Percentiles rank a stretch among this genome's conserved stretches.
These are phyloP conservation scores for Plectrocnemia conspersa DNA, from an alignment of 1,140 invertebrate genomes.

Conservation along the genomic window DNA sequence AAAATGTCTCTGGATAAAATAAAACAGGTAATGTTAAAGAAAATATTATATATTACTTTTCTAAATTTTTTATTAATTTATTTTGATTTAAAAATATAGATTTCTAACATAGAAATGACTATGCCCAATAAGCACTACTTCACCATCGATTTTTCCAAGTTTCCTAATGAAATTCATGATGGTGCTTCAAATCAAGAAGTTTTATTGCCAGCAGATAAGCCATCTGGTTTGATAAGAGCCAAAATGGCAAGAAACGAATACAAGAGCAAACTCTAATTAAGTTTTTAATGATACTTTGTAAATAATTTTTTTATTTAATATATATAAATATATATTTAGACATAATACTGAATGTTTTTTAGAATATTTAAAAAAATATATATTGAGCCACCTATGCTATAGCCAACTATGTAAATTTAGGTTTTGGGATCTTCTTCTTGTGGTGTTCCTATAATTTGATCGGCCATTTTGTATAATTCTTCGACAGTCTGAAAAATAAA, in stretches of 20 bases:
- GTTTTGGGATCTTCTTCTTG: constrained; percentile 10
- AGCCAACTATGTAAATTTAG: constrained; percentile 1
- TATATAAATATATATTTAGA: not conserved
- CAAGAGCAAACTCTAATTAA: constrained; percentile 50
- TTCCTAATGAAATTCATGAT: constrained; percentile 56
- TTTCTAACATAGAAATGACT: constrained; percentile 63
- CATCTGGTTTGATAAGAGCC: constrained; percentile 70
- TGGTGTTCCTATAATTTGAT: constrained; percentile 54
- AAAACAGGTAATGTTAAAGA: constrained; percentile 55
- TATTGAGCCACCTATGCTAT: not conserved
- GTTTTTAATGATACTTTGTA: not conserved
- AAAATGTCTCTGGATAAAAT: constrained; percentile 61
- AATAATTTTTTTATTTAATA: constrained; percentile 1
- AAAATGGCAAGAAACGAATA: constrained; percentile 56
- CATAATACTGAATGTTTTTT: not conserved
- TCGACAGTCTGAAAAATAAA: constrained; percentile 56
- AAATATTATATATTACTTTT: no score
- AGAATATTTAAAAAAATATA: not conserved
- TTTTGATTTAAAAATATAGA: constrained; percentile 51
- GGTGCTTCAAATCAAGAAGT: constrained; percentile 61
- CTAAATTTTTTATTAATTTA: constrained; percentile 32
- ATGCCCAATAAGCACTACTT: constrained; percentile 79
- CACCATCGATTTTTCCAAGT: constrained; percentile 66
- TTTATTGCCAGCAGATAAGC: constrained; percentile 69
- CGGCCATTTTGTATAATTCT: constrained; percentile 59